A percentile compares a stretch with the other conserved stretches of the same genome.
phyloP scores from a whole-genome alignment of 2,797 vertebrate species.

The Schizopygopsis pylzovi region DNA sequence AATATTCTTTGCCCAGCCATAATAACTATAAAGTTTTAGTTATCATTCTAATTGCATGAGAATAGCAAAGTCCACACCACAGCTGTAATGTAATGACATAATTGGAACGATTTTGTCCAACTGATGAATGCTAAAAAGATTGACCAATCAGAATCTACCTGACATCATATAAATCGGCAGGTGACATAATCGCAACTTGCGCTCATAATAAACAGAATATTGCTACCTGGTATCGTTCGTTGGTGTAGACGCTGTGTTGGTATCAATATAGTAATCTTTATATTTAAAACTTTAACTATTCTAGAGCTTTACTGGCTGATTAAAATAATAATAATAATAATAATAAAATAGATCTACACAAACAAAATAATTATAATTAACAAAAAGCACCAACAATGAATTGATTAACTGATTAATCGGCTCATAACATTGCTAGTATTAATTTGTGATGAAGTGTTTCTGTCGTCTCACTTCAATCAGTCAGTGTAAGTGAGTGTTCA shows the following conservation, averaged over 20 bases:
- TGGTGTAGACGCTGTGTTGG: background rate
- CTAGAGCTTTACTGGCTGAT: background rate
- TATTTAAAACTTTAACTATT: background rate
- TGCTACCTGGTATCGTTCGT: no score
- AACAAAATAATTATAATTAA: constrained; percentile 1
- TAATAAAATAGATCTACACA: background rate
- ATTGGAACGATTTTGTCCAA: background rate
- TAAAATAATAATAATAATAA: background rate
- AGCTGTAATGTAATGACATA: background rate
- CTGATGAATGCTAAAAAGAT: background rate
- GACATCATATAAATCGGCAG: background rate
- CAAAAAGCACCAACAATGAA: background rate
- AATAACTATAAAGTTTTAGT: background rate
- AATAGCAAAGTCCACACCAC: no score
- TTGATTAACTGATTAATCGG: constrained; percentile 8
- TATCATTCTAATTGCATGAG: background rate
- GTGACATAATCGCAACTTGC: background rate
- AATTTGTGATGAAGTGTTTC: constrained; percentile 1
- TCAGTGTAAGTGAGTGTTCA: background rate
- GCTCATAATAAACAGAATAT: background rate
- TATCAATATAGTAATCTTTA: background rate
- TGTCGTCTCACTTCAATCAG: constrained; percentile 7
- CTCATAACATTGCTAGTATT: background rate
- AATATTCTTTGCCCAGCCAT: background rate
- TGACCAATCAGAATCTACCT: background rate